Percentiles rank a stretch among this genome's conserved stretches.
These are phyloP conservation scores for Macropodus opercularis DNA, from an alignment of 2,797 vertebrate species.

Conservation along the genomic window DNA sequence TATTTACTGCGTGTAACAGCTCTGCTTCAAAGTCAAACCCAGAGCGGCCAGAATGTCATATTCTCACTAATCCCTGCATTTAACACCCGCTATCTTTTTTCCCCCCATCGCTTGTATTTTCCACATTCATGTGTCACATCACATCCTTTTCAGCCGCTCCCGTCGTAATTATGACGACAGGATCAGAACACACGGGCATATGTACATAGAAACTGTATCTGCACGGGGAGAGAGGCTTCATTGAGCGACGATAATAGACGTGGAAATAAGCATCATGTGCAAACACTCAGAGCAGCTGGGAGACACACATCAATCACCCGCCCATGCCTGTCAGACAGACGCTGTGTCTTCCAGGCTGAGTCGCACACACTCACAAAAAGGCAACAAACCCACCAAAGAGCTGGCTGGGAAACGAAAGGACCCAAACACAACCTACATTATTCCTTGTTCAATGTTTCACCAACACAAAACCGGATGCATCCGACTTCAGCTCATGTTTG, in stretches of 20 bases:
- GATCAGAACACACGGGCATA: conserved; percentile 27
- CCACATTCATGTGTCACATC: conserved; percentile 14
- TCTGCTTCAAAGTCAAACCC: conserved; percentile 50
- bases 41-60: conserved; percentile 47
- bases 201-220: conserved; percentile 31
- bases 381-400: conserved; percentile 22
- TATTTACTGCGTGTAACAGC: conserved; percentile 56
- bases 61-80: conserved; percentile 67
- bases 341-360: conserved; percentile 11
- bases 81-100: conserved; percentile 44
- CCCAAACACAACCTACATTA: not conserved
- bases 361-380: conserved; percentile 16
- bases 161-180: conserved; percentile 29
- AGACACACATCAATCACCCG: conserved; percentile 51
- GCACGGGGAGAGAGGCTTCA: conserved; percentile 7
- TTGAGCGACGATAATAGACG: conserved; percentile 8
- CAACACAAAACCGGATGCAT: too few relatives aligned
- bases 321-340: conserved; percentile 32
- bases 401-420: not conserved
- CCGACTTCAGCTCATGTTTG: conserved; percentile 7
- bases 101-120: conserved; percentile 40
- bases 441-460: not conserved
- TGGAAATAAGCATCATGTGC: conserved; percentile 29
- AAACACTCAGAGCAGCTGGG: conserved; percentile 37
- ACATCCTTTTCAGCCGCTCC: conserved; percentile 19